phyloP scores from a whole-genome alignment of 2,113 vertebrate genomes.

The Agapornis roseicollis region DNA sequence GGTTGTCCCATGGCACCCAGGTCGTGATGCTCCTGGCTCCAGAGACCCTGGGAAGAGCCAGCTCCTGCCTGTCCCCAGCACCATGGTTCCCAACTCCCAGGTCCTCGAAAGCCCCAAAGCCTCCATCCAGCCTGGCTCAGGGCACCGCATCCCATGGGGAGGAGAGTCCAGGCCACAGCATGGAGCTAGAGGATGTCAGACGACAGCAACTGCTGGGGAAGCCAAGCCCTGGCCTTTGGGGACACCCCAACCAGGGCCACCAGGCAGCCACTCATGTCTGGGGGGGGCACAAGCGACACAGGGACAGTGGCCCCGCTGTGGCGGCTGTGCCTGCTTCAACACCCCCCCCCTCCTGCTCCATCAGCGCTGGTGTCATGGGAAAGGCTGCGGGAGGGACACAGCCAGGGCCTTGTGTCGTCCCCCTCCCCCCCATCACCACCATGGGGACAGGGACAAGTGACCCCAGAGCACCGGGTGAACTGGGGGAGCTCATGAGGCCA shows the following conservation, averaged over 20 bases:
- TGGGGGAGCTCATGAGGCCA: rapidly evolving
- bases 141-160: neutral
- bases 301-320: rapidly evolving
- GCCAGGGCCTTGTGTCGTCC: neutral
- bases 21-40: neutral
- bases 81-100: rapidly evolving
- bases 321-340: neutral
- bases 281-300: neutral
- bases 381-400: neutral
- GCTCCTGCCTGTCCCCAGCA: neutral
- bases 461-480: neutral
- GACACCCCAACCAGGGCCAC: neutral
- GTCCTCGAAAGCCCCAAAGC: neutral
- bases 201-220: neutral
- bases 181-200: neutral
- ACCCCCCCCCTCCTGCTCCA: neutral
- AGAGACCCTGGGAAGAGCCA: rapidly evolving
- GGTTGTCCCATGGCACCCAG: neutral
- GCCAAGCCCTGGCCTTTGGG: neutral
- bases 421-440: neutral
- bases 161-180: neutral
- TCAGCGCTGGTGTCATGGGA: conserved; percentile 19
- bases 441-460: neutral
- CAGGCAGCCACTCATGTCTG: rapidly evolving
- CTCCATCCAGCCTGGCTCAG: neutral